Evolutionary conservation across 2,888 invertebrate genomes (phyloP).

Genomic region (Parelbella ahira): DNA sequence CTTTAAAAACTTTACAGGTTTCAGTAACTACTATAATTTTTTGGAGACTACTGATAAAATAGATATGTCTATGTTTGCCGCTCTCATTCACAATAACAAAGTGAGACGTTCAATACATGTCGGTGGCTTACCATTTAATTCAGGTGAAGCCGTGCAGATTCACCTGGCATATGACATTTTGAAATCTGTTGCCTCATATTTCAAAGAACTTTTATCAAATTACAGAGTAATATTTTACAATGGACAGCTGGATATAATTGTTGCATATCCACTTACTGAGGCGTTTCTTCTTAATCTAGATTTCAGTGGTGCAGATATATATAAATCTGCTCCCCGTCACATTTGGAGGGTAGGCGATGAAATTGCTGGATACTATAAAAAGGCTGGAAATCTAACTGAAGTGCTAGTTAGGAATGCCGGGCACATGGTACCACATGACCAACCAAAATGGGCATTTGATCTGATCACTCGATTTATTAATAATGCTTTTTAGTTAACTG

Average conservation of each 20-base stretch:
- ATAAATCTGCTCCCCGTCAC: constrained; percentile 80
- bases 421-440: constrained; percentile 84
- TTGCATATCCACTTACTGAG: constrained; percentile 80
- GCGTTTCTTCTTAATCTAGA: constrained; percentile 84
- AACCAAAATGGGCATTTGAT: constrained; percentile 80
- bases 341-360: constrained; percentile 84
- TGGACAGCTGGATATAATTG: constrained; percentile 84
- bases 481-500: constrained; percentile 47
- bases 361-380: constrained; percentile 87
- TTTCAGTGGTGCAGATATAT: constrained; percentile 82
- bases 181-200: constrained; percentile 74
- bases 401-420: constrained; percentile 88
- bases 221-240: constrained; percentile 82
- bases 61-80: constrained; percentile 54
- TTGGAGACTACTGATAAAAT: constrained; percentile 72
- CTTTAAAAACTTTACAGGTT: constrained; percentile 86
- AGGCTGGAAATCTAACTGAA: constrained; percentile 85
- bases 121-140: constrained; percentile 77
- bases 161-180: constrained; percentile 78
- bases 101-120: constrained; percentile 82
- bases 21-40: constrained; percentile 87
- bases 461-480: constrained; percentile 77
- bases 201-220: constrained; percentile 65
- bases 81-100: constrained; percentile 52
- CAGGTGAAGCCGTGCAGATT: constrained; percentile 67